These are phyloP conservation scores for Andrena trimmerana DNA, from an alignment of 2,888 invertebrate species.

Conservation along the genomic window DNA sequence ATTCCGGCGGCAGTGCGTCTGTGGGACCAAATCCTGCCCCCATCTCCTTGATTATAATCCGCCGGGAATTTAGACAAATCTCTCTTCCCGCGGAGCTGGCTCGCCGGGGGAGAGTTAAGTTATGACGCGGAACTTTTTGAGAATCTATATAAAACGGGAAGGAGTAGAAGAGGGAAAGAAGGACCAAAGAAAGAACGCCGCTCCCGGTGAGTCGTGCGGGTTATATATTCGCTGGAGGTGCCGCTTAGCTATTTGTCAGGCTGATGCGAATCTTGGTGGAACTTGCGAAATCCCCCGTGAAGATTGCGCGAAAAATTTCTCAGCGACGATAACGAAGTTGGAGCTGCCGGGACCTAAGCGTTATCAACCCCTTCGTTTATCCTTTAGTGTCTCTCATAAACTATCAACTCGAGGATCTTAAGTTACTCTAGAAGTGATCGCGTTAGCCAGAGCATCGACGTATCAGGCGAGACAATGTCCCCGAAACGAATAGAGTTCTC, in stretches of 20 bases:
- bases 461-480: too few species aligned
- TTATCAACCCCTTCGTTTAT: constrained; percentile 1
- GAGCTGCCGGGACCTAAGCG: not conserved
- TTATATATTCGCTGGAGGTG: constrained; percentile 66
- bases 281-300: constrained; percentile 52
- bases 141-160: constrained; percentile 51
- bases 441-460: too few species aligned
- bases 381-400: not conserved
- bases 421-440: not conserved
- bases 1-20: constrained; percentile 60
- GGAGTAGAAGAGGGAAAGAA: constrained; percentile 9
- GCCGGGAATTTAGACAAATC: constrained; percentile 74
- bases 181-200: constrained; percentile 16
- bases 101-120: constrained; percentile 64
- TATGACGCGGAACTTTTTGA: constrained; percentile 77
- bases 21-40: constrained; percentile 65
- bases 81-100: constrained; percentile 38
- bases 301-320: constrained; percentile 45
- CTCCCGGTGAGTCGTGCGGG: constrained; percentile 53
- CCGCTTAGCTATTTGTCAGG: constrained; percentile 79
- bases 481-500: too few species aligned
- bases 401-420: not conserved
- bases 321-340: constrained; percentile 13
- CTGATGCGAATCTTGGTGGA: constrained; percentile 75
- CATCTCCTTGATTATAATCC: constrained; percentile 73